Percentiles rank a stretch among this genome's conserved stretches.
These are phyloP conservation scores for Paraescarpia echinospica DNA, from an alignment of 1,140 invertebrate species.

Conservation along the genomic window DNA sequence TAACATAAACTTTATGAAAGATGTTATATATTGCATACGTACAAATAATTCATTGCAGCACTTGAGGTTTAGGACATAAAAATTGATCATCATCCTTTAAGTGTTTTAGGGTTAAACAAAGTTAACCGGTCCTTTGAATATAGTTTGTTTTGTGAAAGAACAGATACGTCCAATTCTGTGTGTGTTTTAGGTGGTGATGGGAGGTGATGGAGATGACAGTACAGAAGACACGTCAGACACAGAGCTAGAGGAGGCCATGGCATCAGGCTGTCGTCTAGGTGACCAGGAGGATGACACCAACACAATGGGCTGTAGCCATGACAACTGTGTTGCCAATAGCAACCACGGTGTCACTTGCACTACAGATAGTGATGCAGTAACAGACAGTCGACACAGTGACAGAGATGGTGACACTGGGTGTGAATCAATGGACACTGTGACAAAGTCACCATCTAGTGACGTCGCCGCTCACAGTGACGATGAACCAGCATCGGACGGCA, in stretches of 20 bases:
- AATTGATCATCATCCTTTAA: not conserved
- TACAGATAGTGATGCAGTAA: not conserved
- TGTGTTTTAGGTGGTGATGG: not conserved
- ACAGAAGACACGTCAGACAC: not conserved
- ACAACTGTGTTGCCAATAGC: not conserved
- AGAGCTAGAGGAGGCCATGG: not conserved
- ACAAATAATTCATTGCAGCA: not conserved
- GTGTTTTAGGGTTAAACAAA: not conserved
- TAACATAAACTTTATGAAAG: too few species aligned
- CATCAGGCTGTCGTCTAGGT: not conserved
- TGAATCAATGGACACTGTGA: not conserved
- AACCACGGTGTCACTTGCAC: not conserved
- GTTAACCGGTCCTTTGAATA: not conserved
- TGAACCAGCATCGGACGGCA: not conserved
- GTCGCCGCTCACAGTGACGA: not conserved
- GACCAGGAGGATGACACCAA: not conserved
- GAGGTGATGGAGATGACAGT: slow-evolving; percentile 10
- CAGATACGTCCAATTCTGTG: not conserved
- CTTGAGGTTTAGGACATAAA: not conserved
- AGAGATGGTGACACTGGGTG: not conserved
- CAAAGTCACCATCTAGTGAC: not conserved
- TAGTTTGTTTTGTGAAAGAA: not conserved
- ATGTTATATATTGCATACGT: too few species aligned
- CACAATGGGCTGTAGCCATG: not conserved
- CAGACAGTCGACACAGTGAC: not conserved